A percentile compares a stretch with the other conserved stretches of the same genome.
Conservation (phyloP, 64 coral and sea anemone species). For the Trachythela sp. region DNA sequence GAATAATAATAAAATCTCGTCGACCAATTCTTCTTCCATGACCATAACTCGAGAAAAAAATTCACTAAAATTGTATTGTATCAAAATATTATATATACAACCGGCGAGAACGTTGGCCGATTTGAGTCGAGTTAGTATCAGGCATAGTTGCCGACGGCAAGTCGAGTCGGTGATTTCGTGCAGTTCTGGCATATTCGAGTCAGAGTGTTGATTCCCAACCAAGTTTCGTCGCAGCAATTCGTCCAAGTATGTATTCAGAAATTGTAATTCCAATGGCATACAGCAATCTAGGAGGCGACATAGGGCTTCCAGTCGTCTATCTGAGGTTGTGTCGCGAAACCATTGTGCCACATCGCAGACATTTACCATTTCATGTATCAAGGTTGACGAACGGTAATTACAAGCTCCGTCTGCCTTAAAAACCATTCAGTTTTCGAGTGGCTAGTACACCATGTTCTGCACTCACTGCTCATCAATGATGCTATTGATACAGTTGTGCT, state of each 20-base stretch:
- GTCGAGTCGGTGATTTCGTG: not conserved
- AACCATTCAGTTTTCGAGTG: not conserved
- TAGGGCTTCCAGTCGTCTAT: not conserved
- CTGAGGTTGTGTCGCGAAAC: not conserved
- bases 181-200: not conserved
- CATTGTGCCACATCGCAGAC: not conserved
- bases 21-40: not conserved
- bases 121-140: not conserved
- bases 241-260: not conserved
- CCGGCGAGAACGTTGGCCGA: not conserved
- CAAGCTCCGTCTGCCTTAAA: not conserved
- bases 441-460: not conserved
- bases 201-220: not conserved
- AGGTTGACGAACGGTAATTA: not conserved
- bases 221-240: not conserved
- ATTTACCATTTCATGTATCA: slow-evolving; percentile 13
- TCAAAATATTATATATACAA: not conserved
- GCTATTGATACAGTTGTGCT: slow-evolving; percentile 22
- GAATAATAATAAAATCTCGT: slow-evolving; percentile 9
- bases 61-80: not conserved
- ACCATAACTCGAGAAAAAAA: not conserved
- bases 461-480: not conserved
- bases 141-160: not conserved
- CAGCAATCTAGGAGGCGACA: slow-evolving; percentile 22
- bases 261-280: slow-evolving; percentile 20